Evolutionary conservation across 2,797 vertebrate genomes (phyloP).

Genomic region (Melanotaenia trifasciata): DNA sequence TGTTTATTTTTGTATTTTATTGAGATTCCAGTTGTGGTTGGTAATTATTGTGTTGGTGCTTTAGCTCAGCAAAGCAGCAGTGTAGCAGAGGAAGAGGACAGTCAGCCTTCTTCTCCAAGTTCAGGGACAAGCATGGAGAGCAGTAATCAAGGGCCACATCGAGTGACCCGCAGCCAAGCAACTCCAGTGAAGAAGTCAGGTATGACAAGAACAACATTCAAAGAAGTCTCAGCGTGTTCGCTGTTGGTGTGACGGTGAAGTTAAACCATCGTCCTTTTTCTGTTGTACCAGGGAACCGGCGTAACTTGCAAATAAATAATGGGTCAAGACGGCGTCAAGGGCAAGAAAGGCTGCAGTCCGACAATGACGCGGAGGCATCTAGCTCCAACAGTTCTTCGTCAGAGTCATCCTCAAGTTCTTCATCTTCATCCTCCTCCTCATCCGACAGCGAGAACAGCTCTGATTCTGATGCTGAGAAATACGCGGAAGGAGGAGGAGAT

Average conservation of each 20-base stretch:
- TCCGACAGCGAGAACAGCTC: conserved; percentile 88
- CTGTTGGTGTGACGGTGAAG: neutral
- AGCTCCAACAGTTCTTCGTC: conserved; percentile 83
- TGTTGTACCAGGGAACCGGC: conserved; percentile 62
- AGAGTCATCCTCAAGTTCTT: conserved; percentile 66
- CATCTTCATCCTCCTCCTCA: conserved; percentile 81
- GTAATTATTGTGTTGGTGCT: conserved; percentile 12
- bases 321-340: conserved; percentile 81
- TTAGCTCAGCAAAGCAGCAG: conserved; percentile 86
- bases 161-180: conserved; percentile 83
- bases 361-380: conserved; percentile 76
- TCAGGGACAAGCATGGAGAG: conserved; percentile 81
- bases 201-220: conserved; percentile 31
- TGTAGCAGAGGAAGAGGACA: conserved; percentile 86
- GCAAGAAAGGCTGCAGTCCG: conserved; percentile 52
- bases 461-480: conserved; percentile 90
- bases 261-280: neutral
- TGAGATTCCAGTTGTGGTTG: neutral
- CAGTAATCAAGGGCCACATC: conserved; percentile 78
- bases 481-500: conserved; percentile 93
- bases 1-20: conserved; percentile 2
- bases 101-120: conserved; percentile 86
- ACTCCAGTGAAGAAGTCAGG: conserved; percentile 84
- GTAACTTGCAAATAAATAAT: conserved; percentile 84
- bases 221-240: neutral